Evolutionary conservation across 2,113 vertebrate genomes (phyloP).

Genomic region (Geococcyx californianus): DNA sequence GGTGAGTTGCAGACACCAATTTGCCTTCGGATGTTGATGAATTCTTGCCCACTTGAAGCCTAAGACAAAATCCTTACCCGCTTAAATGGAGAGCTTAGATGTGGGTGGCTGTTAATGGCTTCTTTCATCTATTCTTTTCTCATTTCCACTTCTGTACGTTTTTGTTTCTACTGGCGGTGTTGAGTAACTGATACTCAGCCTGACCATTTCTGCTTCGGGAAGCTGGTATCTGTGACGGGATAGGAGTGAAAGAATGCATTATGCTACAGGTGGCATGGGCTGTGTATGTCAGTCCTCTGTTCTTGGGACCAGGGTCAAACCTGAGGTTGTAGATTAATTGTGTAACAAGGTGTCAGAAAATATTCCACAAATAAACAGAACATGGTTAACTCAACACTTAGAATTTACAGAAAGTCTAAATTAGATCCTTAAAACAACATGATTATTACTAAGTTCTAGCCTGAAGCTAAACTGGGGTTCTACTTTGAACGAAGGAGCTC

Average conservation of each 20-base stretch:
- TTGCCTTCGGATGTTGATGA: not conserved
- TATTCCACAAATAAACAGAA: constrained; percentile 83
- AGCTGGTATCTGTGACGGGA: not conserved
- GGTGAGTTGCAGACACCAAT: not conserved
- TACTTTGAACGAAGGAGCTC: constrained; percentile 64
- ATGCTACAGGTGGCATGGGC: constrained; percentile 32
- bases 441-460: constrained; percentile 58
- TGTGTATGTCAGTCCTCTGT: constrained; percentile 45
- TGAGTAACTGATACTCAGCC: constrained; percentile 7
- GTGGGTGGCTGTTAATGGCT: constrained; percentile 19
- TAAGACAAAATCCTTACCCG: not conserved
- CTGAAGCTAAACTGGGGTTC: constrained; percentile 72
- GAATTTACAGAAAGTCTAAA: constrained; percentile 76
- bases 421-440: constrained; percentile 79
- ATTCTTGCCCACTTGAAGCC: not conserved
- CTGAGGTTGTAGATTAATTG: constrained; percentile 74
- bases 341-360: constrained; percentile 85
- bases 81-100: constrained; percentile 1
- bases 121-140: constrained; percentile 47
- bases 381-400: constrained; percentile 73
- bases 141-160: not conserved
- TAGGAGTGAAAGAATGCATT: constrained; percentile 43
- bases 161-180: constrained; percentile 22
- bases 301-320: constrained; percentile 57
- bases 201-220: constrained; percentile 16